These are phyloP conservation scores for Apis cerana DNA, from an alignment of 1,140 invertebrate genomes.

Conservation along the genomic window DNA sequence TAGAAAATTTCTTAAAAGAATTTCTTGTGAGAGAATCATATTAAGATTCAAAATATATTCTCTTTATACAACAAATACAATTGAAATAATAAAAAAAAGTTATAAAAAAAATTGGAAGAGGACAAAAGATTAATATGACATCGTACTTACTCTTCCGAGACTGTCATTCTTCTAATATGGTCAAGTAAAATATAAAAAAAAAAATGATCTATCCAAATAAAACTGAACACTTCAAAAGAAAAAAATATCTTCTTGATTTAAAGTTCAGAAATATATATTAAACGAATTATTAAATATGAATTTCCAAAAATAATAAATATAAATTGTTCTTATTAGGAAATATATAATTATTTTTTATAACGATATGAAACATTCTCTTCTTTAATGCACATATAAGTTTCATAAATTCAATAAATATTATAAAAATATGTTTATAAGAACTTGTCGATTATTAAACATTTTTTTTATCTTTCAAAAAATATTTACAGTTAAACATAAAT, in stretches of 20 bases:
- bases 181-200: not conserved
- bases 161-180: constrained; percentile 66
- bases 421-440: not conserved
- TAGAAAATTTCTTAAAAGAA: too few relatives aligned
- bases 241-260: not conserved
- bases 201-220: not conserved
- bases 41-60: not conserved
- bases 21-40: not conserved
- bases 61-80: not conserved
- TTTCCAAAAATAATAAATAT: not conserved
- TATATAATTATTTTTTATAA: not conserved
- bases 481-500: not conserved
- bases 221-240: not conserved
- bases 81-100: not conserved
- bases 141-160: constrained; percentile 74
- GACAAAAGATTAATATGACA: constrained; percentile 7
- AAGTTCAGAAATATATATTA: not conserved
- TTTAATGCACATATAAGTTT: too few relatives aligned
- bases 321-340: too few relatives aligned
- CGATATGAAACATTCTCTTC: not conserved
- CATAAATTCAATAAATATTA: not conserved
- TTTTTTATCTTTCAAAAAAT: not conserved
- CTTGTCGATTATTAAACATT: not conserved
- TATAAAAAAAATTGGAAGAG: constrained; percentile 10
- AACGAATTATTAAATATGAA: not conserved